These are phyloP conservation scores for Cyclina sinensis DNA, from an alignment of 1,140 invertebrate species.

Conservation along the genomic window DNA sequence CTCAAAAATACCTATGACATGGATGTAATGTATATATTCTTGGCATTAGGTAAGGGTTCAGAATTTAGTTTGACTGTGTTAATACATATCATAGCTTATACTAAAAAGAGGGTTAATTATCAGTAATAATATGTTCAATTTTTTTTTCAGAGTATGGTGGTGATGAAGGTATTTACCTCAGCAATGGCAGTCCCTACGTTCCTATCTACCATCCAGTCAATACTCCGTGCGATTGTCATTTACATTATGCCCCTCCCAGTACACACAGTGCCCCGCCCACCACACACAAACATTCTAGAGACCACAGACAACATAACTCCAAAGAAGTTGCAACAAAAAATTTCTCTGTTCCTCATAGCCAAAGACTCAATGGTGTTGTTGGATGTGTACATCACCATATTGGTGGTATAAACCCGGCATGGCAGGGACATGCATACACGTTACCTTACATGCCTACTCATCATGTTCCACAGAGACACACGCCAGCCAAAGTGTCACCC, in stretches of 20 bases:
- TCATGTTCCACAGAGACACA: background rate
- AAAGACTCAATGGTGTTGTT: constrained; percentile 44
- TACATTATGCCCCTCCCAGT: constrained; percentile 24
- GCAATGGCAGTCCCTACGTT: constrained; percentile 25
- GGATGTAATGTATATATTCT: no score
- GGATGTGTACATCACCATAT: constrained; percentile 54
- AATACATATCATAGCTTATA: no score
- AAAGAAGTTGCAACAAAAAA: constrained; percentile 23
- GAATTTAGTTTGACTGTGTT: no score
- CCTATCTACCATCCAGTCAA: constrained; percentile 60
- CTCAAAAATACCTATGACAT: no score
- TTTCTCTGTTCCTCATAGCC: constrained; percentile 30
- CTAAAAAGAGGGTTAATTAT: no score
- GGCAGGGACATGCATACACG: constrained; percentile 61
- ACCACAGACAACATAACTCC: constrained; percentile 18
- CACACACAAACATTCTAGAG: background rate
- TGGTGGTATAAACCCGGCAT: background rate
- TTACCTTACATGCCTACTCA: constrained; percentile 57
- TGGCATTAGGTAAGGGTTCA: no score
- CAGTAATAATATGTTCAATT: no score
- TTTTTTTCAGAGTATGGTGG: constrained; percentile 35
- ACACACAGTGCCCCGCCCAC: background rate
- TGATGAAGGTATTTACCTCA: constrained; percentile 46
- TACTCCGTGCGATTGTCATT: constrained; percentile 64
- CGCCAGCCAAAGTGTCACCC: background rate